Evolutionary conservation across 2,113 vertebrate genomes (phyloP).

Genomic region (Turdus rufiventris): DNA sequence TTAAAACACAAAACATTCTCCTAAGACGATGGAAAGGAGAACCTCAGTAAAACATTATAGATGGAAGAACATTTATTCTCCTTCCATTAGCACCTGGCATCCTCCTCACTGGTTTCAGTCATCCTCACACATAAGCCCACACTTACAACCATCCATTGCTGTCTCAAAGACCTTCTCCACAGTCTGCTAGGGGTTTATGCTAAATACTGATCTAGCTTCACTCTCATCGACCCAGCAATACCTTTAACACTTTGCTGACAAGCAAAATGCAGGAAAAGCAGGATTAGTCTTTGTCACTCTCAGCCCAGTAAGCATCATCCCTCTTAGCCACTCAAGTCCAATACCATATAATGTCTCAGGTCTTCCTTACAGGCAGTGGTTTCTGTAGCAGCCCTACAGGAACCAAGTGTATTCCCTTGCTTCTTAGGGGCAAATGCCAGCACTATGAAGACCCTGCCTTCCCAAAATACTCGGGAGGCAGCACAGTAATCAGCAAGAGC

Average conservation of each 20-base stretch:
- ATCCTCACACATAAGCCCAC: not conserved
- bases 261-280: not conserved
- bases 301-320: not conserved
- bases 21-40: not conserved
- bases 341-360: not conserved
- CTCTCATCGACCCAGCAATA: not conserved
- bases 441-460: accelerated
- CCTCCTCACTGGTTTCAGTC: not conserved
- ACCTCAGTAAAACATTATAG: not conserved
- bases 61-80: not conserved
- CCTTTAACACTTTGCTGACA: not conserved
- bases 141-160: accelerated
- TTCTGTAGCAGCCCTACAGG: not conserved
- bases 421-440: not conserved
- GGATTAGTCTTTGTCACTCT: not conserved
- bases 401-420: not conserved
- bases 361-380: not conserved
- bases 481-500: not conserved
- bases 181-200: not conserved
- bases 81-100: not conserved
- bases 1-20: not conserved
- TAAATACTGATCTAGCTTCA: not conserved
- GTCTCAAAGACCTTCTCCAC: not conserved
- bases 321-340: not conserved
- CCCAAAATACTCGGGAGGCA: not conserved